Conservation (phyloP, 2,113 vertebrate genomes). For the Labeo catla region DNA sequence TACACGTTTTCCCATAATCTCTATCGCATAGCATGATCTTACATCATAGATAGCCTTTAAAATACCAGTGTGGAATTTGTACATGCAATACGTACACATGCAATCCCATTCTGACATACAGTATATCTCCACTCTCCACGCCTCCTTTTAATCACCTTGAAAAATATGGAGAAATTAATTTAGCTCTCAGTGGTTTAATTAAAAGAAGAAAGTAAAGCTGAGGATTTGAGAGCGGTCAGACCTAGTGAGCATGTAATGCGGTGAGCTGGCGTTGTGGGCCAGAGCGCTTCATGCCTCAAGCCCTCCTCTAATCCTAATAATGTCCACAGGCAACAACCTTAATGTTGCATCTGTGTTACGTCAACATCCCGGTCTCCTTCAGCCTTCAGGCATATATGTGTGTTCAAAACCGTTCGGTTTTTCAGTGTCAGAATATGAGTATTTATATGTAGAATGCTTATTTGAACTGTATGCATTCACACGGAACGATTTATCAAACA, state of each 20-base stretch:
- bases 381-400: not conserved
- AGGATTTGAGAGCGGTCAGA: conserved; percentile 66
- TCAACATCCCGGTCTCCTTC: conserved; percentile 16
- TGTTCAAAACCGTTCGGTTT: not conserved
- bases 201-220: conserved; percentile 66
- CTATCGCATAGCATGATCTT: conserved; percentile 25
- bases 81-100: not conserved
- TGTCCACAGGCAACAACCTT: conserved; percentile 29
- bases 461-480: not conserved
- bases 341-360: conserved; percentile 33
- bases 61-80: not conserved
- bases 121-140: conserved; percentile 37
- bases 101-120: conserved; percentile 38
- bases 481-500: conserved; percentile 4
- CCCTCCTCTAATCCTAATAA: conserved; percentile 51
- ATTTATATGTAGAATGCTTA: not conserved
- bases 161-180: conserved; percentile 52
- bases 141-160: conserved; percentile 50
- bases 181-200: conserved; percentile 68
- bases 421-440: not conserved
- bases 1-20: not conserved
- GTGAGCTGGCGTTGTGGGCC: conserved; percentile 57
- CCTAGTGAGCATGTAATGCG: conserved; percentile 61
- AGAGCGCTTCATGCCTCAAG: conserved; percentile 57
- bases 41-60: not conserved